Conservation (phyloP, 2,797 vertebrate genomes). For the Lutjanus argentimaculatus region DNA sequence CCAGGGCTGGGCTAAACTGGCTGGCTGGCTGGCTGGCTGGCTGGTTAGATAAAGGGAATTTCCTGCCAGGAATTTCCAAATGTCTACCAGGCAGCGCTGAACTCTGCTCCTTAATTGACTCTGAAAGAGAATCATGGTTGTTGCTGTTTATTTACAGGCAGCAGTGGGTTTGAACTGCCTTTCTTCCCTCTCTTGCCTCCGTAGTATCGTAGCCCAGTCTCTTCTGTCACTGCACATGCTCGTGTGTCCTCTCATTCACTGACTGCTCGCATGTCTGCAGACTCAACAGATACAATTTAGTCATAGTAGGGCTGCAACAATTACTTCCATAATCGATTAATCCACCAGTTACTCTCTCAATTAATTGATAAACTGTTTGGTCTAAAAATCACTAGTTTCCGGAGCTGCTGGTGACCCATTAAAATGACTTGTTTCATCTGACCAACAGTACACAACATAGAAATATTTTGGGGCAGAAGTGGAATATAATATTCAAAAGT, state of each 20-base stretch:
- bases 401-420: too few species aligned
- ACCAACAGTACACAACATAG: background rate
- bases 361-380: background rate
- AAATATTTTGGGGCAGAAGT: background rate
- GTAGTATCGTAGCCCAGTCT: too few species aligned
- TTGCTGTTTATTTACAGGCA: slow-evolving; percentile 64
- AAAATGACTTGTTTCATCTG: background rate
- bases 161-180: slow-evolving; percentile 34
- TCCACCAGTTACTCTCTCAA: background rate
- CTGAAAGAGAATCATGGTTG: slow-evolving; percentile 44
- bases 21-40: slow-evolving; percentile 26
- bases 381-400: background rate
- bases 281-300: background rate
- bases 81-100: slow-evolving; percentile 63
- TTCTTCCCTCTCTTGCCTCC: background rate
- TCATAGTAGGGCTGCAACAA: background rate
- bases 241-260: slow-evolving; percentile 1
- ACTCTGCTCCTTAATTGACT: slow-evolving; percentile 62
- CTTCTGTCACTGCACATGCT: too few species aligned
- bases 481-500: too few species aligned
- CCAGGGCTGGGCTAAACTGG: slow-evolving; percentile 57
- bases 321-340: background rate
- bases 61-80: slow-evolving; percentile 79
- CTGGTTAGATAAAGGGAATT: slow-evolving; percentile 74
- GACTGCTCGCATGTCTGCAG: slow-evolving; percentile 15